phyloP scores from a whole-genome alignment of 2,113 vertebrate species.

The Hyperoodon ampullatus region DNA sequence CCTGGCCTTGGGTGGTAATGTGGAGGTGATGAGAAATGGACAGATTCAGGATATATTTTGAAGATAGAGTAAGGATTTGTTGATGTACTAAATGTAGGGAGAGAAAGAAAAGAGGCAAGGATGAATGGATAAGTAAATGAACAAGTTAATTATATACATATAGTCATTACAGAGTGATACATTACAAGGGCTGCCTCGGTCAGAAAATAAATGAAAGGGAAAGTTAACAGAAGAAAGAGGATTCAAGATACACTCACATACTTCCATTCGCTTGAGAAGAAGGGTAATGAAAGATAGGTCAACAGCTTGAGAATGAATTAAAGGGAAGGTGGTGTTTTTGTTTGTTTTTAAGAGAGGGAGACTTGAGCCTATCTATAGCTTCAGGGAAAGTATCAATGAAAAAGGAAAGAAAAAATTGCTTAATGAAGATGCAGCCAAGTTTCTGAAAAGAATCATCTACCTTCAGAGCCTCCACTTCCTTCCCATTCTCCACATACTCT shows the following conservation, averaged over 20 bases:
- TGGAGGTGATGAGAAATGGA: neutral
- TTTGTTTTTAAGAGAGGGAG: neutral
- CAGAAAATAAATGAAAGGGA: neutral
- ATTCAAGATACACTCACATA: neutral
- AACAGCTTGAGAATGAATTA: neutral
- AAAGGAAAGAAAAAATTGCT: neutral
- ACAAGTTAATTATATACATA: neutral
- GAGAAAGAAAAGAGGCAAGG: neutral
- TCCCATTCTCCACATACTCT: neutral
- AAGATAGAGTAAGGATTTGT: neutral
- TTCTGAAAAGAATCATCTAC: neutral
- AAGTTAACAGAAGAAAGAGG: neutral
- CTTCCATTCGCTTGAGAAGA: neutral
- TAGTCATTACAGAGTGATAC: neutral
- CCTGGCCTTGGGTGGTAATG: neutral
- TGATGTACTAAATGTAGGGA: neutral
- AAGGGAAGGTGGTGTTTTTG: neutral
- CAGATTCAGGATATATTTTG: neutral
- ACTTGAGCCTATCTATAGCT: neutral
- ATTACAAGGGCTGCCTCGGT: neutral
- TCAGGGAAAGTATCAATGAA: neutral
- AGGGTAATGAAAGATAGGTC: neutral
- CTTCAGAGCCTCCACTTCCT: neutral
- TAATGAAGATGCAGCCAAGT: neutral
- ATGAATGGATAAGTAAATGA: neutral